Base-by-base conservation (phyloP, 2,888 invertebrate genomes). In the Syrista parreyssii region DNA sequence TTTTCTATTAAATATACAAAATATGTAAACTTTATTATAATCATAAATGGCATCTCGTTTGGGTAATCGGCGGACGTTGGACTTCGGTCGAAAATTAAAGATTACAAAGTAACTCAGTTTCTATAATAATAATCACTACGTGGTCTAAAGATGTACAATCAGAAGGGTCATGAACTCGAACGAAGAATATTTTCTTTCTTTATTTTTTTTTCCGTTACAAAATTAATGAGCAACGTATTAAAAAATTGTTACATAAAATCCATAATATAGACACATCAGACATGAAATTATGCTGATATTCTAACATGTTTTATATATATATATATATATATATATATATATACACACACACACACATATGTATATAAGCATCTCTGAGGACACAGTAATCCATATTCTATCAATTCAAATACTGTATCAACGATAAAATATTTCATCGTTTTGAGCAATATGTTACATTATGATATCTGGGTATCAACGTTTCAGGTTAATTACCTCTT, bases 71-170 rank as follows among this genome's bases (percentile, higher is more conserved):
- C 55, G 23, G 9, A 23, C 23, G 23, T 30, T 71, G 71, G 71
- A 71, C 71, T 71, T 71, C 11, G 71, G 71, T 71, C 71, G 31
- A 33, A 71, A 71, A 71, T 71, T 71, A 6, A 1, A 71, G 71
- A 71, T 71, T 71, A 71, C 23, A 71, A 31, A 31, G 71, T 2
- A 55, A 55, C 23, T 55, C 55, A 55, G 9, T 55, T 23, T 55
- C 23, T 55, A 55, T 55, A 55, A 6, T 55, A 55, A 55, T 23
- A 15, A 1, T 23, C 23, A 6, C 2, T 55, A 55, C 15, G 23
- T 55, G 6, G 1, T 55, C 55, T 23, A 55, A 55, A 23, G 55
- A 55, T 23, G 9, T 23, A 55, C 23, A 55, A 23, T 55, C 55
- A 55, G 2, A 55, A 55, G 23, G 55, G 55, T 55, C 23, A 55